These are phyloP conservation scores for Nowickia ferox DNA, from an alignment of 2,888 invertebrate species.

Conservation along the genomic window DNA sequence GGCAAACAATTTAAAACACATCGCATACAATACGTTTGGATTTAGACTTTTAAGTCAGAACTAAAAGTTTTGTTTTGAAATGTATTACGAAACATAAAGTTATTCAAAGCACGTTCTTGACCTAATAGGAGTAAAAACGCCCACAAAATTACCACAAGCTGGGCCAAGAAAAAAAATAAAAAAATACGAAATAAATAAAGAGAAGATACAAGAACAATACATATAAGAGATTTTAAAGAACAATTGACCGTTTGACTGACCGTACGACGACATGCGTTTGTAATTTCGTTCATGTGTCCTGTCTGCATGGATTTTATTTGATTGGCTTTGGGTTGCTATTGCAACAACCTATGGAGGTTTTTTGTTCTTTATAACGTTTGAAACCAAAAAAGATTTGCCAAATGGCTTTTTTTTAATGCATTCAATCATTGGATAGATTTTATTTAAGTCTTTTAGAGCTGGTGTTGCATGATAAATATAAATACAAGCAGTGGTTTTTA, in stretches of 20 bases:
- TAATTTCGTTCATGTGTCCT: conserved; percentile 56
- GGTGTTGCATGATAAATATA: background rate
- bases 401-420: conserved; percentile 55
- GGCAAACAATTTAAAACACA: conserved; percentile 54
- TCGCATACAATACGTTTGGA: conserved; percentile 25
- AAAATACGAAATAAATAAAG: background rate
- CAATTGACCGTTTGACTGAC: conserved; percentile 58
- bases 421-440: conserved; percentile 57
- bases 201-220: conserved; percentile 1
- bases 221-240: conserved; percentile 42
- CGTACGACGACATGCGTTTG: conserved; percentile 32
- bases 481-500: conserved; percentile 22
- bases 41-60: conserved; percentile 37
- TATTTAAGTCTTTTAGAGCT: conserved; percentile 32
- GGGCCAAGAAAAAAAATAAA: conserved; percentile 74
- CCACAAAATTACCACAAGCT: conserved; percentile 82
- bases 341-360: conserved; percentile 16
- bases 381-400: conserved; percentile 49
- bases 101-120: conserved; percentile 82
- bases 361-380: conserved; percentile 12
- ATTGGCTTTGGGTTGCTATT: conserved; percentile 66
- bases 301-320: conserved; percentile 67
- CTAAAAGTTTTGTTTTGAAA: conserved; percentile 45
- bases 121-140: conserved; percentile 81
- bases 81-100: conserved; percentile 64